phyloP scores from a whole-genome alignment of 2,888 invertebrate species.

The Deilephila elpenor region DNA sequence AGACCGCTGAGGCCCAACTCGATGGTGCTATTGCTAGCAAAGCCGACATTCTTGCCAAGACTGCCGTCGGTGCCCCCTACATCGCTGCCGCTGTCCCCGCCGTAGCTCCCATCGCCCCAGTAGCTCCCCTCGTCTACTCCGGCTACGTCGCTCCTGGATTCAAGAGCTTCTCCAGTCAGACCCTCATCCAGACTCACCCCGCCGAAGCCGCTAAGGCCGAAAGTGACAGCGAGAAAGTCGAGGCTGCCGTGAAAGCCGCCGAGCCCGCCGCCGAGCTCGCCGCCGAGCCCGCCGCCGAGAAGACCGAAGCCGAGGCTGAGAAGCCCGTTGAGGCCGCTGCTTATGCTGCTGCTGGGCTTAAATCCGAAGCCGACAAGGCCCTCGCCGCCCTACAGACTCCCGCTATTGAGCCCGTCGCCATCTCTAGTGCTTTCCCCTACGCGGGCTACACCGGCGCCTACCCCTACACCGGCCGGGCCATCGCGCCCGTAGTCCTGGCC shows the following conservation, averaged over 20 bases:
- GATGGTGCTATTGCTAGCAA: constrained; percentile 65
- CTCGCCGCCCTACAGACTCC: constrained; percentile 11
- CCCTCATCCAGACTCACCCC: constrained; percentile 13
- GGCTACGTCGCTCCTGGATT: constrained; percentile 25
- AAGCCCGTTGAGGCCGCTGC: constrained; percentile 35
- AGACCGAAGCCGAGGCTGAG: constrained; percentile 31
- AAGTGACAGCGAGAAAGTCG: constrained; percentile 25
- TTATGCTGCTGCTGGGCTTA: constrained; percentile 6
- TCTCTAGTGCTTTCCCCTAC: constrained; percentile 1
- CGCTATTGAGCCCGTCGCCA: constrained; percentile 6
- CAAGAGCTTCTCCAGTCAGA: constrained; percentile 20
- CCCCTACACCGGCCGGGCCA: constrained; percentile 1
- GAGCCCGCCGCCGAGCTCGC: constrained; percentile 27
- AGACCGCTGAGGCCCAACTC: constrained; percentile 67
- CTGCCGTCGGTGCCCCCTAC: constrained; percentile 45
- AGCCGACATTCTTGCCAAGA: constrained; percentile 55
- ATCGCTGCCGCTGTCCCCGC: constrained; percentile 35
- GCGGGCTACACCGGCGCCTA: neutral
- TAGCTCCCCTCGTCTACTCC: constrained; percentile 30
- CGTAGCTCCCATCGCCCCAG: constrained; percentile 39
- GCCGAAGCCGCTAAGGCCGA: constrained; percentile 31
- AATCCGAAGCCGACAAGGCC: constrained; percentile 23
- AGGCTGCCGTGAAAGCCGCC: constrained; percentile 39
- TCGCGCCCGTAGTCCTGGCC: neutral
- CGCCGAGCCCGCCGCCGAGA: neutral